phyloP scores from a whole-genome alignment of 2,113 vertebrate genomes.

The Ceyx margarethae region DNA sequence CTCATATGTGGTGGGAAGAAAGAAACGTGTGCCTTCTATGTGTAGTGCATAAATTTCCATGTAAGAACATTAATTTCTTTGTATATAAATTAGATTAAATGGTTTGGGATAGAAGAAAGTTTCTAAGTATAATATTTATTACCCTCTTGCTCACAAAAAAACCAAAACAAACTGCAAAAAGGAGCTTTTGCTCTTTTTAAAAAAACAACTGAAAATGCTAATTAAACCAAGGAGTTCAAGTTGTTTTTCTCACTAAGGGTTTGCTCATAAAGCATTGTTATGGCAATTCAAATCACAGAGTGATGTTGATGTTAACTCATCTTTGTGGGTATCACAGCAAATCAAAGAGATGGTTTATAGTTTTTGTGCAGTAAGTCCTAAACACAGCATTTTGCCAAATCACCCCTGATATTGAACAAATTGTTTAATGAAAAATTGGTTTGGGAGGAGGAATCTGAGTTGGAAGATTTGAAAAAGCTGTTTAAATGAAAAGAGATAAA shows the following conservation, averaged over 20 bases:
- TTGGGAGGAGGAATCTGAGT: background rate
- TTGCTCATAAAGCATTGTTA: background rate
- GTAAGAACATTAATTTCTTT: background rate
- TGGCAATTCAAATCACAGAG: background rate
- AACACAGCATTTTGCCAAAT: background rate
- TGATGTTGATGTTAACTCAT: background rate
- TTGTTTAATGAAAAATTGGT: background rate
- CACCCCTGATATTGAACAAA: background rate
- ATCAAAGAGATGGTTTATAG: background rate
- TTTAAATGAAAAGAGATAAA: background rate
- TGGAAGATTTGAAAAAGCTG: background rate
- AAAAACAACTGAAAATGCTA: background rate
- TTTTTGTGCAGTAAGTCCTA: background rate
- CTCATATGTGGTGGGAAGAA: background rate
- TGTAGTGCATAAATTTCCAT: background rate
- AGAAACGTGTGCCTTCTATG: accelerated
- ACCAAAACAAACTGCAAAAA: background rate
- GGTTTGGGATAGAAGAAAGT: background rate
- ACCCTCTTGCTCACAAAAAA: background rate
- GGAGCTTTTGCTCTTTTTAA: background rate
- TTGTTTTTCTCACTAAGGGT: background rate
- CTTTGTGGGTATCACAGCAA: background rate
- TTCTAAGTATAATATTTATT: background rate
- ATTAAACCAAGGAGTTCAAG: background rate
- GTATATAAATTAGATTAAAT: background rate